Conservation (phyloP, 2,888 invertebrate genomes). For the Pycnomerus fuliginosus region DNA sequence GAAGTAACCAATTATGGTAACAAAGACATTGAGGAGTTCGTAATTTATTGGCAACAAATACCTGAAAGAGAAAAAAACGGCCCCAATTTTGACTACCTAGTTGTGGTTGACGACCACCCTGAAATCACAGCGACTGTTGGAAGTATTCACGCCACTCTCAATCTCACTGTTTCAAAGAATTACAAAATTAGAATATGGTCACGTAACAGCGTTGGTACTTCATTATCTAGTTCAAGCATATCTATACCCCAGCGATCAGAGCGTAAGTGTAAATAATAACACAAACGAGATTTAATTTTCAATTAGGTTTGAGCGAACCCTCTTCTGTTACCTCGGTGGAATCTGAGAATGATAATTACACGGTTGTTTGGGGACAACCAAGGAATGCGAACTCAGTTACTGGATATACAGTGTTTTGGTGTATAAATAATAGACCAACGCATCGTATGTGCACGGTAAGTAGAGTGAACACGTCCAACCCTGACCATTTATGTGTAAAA, state of each 20-base stretch:
- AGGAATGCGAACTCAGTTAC: slow-evolving; percentile 51
- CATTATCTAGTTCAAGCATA: slow-evolving; percentile 59
- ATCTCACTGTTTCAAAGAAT: slow-evolving; percentile 50
- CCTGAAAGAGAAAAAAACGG: slow-evolving; percentile 70
- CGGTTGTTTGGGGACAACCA: slow-evolving; percentile 72
- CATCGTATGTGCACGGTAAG: slow-evolving; percentile 50
- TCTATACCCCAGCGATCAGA: slow-evolving; percentile 61
- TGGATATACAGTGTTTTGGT: slow-evolving; percentile 82
- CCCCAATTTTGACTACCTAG: slow-evolving; percentile 68
- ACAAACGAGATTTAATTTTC: too few relatives aligned
- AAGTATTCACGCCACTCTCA: slow-evolving; percentile 65
- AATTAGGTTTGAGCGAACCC: slow-evolving; percentile 37
- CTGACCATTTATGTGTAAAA: too few relatives aligned
- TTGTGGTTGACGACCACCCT: slow-evolving; percentile 51
- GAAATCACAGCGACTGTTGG: too few relatives aligned
- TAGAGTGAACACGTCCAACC: too few relatives aligned
- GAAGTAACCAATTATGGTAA: slow-evolving; percentile 52
- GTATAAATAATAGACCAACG: slow-evolving; percentile 43
- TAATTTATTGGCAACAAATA: slow-evolving; percentile 79
- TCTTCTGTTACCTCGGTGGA: slow-evolving; percentile 60
- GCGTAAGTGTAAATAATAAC: too few relatives aligned
- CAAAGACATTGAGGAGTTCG: slow-evolving; percentile 60
- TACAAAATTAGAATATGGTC: slow-evolving; percentile 63
- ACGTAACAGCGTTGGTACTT: slow-evolving; percentile 61
- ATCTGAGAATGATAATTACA: slow-evolving; percentile 70